Conservation (phyloP, 1,140 invertebrate genomes). For the Aricia agestis region DNA sequence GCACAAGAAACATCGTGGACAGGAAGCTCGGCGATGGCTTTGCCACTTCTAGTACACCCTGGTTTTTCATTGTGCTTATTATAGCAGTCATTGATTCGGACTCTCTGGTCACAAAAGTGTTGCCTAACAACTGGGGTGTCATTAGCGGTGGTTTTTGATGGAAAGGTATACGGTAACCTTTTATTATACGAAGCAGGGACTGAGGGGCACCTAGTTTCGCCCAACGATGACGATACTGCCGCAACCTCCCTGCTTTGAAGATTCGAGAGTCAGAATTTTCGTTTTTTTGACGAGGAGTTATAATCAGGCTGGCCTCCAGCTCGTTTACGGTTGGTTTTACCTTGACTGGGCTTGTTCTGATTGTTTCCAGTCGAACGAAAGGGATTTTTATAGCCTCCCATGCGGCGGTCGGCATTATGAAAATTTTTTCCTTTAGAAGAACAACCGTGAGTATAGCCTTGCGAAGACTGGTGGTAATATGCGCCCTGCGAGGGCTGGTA, state of each 20-base stretch:
- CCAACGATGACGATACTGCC: slow-evolving; percentile 20
- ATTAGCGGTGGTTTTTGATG: too few relatives aligned
- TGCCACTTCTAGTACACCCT: too few relatives aligned
- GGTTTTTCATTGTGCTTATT: too few relatives aligned
- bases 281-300: slow-evolving; percentile 16
- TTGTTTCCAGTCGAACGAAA: slow-evolving; percentile 1
- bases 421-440: neutral
- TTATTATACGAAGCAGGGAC: slow-evolving; percentile 31
- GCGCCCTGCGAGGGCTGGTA: slow-evolving; percentile 21
- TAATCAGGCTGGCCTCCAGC: neutral
- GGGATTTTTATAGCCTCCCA: neutral
- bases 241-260: slow-evolving; percentile 30
- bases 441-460: neutral
- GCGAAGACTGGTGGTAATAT: slow-evolving; percentile 18
- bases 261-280: slow-evolving; percentile 22
- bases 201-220: slow-evolving; percentile 28
- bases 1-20: too few relatives aligned
- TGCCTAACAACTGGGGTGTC: too few relatives aligned
- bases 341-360: neutral
- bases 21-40: too few relatives aligned
- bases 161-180: slow-evolving; percentile 37
- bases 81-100: too few relatives aligned
- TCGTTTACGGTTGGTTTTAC: slow-evolving; percentile 10
- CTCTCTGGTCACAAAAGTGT: too few relatives aligned
- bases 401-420: neutral